These are phyloP conservation scores for Drosophila persimilis DNA, from an alignment of 1,140 invertebrate genomes.

Conservation along the genomic window DNA sequence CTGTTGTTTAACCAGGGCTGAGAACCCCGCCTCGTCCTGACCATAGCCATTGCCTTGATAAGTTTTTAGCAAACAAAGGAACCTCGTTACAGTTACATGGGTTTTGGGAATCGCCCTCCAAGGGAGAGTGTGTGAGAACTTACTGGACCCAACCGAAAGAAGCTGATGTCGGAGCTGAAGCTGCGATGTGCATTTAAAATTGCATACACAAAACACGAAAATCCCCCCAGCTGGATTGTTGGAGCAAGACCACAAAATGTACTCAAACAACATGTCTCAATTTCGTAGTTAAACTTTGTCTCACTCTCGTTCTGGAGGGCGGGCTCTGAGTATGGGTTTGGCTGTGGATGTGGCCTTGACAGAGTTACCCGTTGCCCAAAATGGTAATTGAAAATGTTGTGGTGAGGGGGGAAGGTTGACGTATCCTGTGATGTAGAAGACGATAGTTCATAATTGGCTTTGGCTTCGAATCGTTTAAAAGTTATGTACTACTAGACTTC, in stretches of 20 bases:
- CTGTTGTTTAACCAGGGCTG: slow-evolving; percentile 50
- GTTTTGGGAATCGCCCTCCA: slow-evolving; percentile 35
- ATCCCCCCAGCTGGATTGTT: slow-evolving; percentile 21
- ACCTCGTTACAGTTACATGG: slow-evolving; percentile 69
- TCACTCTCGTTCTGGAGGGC: background rate
- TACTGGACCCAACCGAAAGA: slow-evolving; percentile 12
- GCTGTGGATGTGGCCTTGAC: slow-evolving; percentile 10
- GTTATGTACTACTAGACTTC: slow-evolving; percentile 16
- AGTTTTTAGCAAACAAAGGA: slow-evolving; percentile 76
- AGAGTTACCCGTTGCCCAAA: slow-evolving; percentile 19
- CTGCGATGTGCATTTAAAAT: slow-evolving; percentile 54
- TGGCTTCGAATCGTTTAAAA: slow-evolving; percentile 42
- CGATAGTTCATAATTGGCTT: slow-evolving; percentile 39
- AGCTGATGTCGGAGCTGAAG: background rate
- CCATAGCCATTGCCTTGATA: slow-evolving; percentile 72
- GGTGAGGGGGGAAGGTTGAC: slow-evolving; percentile 18
- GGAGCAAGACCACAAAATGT: slow-evolving; percentile 69
- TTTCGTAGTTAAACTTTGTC: slow-evolving; percentile 59
- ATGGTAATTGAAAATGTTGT: slow-evolving; percentile 47
- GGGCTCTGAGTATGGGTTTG: no score
- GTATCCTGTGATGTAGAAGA: slow-evolving; percentile 17
- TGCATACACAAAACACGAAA: slow-evolving; percentile 51
- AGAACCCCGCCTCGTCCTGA: slow-evolving; percentile 23
- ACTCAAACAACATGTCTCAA: slow-evolving; percentile 77
- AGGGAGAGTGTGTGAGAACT: slow-evolving; percentile 25